phyloP scores from a whole-genome alignment of 2,113 vertebrate species.

The Nyctibius bracteatus region DNA sequence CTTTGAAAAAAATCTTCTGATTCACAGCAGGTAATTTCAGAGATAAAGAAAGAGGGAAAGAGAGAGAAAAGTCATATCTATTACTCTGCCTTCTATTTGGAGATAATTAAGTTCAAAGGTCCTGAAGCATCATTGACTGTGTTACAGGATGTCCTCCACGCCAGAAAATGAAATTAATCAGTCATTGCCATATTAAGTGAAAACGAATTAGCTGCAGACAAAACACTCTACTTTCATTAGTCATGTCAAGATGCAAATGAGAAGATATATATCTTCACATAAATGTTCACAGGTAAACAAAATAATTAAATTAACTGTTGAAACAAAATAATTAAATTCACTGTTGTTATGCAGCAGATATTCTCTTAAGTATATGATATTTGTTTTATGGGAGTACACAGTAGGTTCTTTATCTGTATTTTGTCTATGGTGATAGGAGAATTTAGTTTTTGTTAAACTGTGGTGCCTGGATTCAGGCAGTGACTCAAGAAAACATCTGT shows the following conservation, averaged over 20 bases:
- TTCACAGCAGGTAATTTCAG: slow-evolving; percentile 6
- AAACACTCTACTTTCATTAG: slow-evolving; percentile 22
- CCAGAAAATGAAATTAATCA: slow-evolving; percentile 44
- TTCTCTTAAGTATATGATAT: neutral
- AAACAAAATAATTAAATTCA: slow-evolving; percentile 41
- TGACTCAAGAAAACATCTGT: neutral
- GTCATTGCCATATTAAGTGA: neutral
- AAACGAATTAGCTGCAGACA: neutral
- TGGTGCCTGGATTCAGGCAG: neutral
- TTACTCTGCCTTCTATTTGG: neutral
- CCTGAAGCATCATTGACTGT: neutral
- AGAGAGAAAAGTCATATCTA: neutral
- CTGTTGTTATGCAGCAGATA: slow-evolving; percentile 1
- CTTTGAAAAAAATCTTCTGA: slow-evolving; percentile 5
- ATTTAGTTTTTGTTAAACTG: slow-evolving; percentile 7
- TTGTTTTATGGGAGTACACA: neutral
- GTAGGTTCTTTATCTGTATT: neutral
- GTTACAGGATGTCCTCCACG: neutral
- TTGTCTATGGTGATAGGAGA: neutral
- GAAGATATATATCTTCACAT: neutral
- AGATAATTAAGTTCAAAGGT: slow-evolving; percentile 46
- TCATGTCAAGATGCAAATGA: slow-evolving; percentile 33
- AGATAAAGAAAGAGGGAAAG: neutral
- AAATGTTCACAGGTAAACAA: slow-evolving; percentile 24
- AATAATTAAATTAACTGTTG: slow-evolving; percentile 31